Conservation (phyloP, 2,888 invertebrate genomes). For the Acronicta psi region DNA sequence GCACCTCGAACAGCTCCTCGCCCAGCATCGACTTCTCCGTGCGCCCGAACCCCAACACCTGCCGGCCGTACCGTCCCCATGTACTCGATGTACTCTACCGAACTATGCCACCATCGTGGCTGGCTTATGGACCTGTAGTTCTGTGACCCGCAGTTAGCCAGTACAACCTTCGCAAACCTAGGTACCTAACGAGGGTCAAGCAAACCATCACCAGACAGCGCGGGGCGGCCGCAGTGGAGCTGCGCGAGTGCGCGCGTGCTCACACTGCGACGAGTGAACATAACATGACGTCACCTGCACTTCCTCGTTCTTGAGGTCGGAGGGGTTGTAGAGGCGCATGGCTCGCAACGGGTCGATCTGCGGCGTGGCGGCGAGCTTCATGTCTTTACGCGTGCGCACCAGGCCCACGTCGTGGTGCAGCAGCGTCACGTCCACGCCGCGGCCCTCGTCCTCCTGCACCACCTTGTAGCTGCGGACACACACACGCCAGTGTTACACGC, state of each 20-base stretch:
- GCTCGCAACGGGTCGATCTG: slow-evolving; percentile 48
- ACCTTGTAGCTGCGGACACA: slow-evolving; percentile 68
- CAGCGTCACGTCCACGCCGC: slow-evolving; percentile 74
- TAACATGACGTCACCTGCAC: slow-evolving; percentile 60
- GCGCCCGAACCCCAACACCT: slow-evolving; percentile 80
- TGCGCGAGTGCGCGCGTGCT: neutral
- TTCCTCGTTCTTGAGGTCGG: slow-evolving; percentile 58
- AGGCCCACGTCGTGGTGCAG: slow-evolving; percentile 83
- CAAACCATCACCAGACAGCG: no score
- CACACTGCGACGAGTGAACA: no score
- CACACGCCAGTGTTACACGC: neutral
- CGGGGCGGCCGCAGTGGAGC: no score
- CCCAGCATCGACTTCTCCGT: slow-evolving; percentile 68
- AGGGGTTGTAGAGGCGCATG: slow-evolving; percentile 60
- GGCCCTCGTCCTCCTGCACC: slow-evolving; percentile 69
- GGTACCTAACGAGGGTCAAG: no score
- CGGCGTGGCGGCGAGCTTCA: slow-evolving; percentile 57
- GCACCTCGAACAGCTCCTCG: slow-evolving; percentile 72
- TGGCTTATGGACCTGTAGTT: no score
- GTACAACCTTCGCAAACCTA: neutral
- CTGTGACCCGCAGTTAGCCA: no score
- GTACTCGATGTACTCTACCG: no score
- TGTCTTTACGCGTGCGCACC: slow-evolving; percentile 70
- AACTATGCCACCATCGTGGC: no score
- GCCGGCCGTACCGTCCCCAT: neutral